Evolutionary conservation across 2,888 invertebrate genomes (phyloP).

Genomic region (Thera obeliscata): DNA sequence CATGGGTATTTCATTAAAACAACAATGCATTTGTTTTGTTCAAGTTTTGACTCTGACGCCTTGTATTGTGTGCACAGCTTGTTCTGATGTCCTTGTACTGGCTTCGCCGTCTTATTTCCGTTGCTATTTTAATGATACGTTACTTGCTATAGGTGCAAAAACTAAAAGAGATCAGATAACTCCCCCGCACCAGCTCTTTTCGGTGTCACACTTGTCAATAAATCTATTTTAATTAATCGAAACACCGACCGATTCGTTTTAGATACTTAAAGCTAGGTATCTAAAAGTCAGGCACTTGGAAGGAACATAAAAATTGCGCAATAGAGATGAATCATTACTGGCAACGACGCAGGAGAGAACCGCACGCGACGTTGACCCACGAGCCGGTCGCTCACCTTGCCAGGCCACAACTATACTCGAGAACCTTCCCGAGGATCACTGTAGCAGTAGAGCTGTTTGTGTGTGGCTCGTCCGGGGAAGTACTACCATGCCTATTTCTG

Average conservation of each 20-base stretch:
- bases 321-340: constrained; percentile 48
- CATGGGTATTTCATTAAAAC: neutral
- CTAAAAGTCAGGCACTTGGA: constrained; percentile 19
- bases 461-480: too few species aligned
- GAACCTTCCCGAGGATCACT: constrained; percentile 17
- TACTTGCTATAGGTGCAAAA: constrained; percentile 7
- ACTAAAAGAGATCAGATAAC: constrained; percentile 2
- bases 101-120: constrained; percentile 8
- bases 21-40: neutral
- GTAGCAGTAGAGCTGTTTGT: too few species aligned
- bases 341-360: constrained; percentile 43
- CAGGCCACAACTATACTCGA: constrained; percentile 34
- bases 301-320: constrained; percentile 53
- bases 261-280: neutral
- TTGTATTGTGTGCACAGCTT: constrained; percentile 16
- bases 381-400: constrained; percentile 73
- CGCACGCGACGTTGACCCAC: constrained; percentile 69
- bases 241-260: neutral
- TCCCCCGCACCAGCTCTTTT: constrained; percentile 1
- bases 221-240: constrained; percentile 4
- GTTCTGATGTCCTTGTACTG: constrained; percentile 11
- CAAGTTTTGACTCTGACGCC: neutral
- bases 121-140: constrained; percentile 12
- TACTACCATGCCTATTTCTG: too few species aligned
- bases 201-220: constrained; percentile 5